These are phyloP conservation scores for Doryteuthis pealeii DNA, from an alignment of 1,140 invertebrate genomes.

Conservation along the genomic window DNA sequence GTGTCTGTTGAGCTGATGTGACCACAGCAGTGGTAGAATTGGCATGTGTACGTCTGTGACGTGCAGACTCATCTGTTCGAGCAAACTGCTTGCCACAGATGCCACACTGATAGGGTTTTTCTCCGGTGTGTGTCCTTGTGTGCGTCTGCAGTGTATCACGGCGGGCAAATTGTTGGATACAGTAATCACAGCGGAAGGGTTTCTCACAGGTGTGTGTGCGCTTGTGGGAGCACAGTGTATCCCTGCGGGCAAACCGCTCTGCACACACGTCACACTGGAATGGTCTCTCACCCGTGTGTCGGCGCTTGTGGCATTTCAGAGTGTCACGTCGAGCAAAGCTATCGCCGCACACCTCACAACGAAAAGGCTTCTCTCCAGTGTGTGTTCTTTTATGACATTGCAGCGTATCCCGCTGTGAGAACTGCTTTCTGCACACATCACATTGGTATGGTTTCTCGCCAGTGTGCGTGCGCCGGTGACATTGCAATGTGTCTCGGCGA, in stretches of 20 bases:
- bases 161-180: conserved; percentile 57
- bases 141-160: conserved; percentile 24
- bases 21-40: not conserved
- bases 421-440: conserved; percentile 87
- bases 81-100: conserved; percentile 25
- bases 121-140: conserved; percentile 24
- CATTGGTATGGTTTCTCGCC: conserved; percentile 66
- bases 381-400: conserved; percentile 75
- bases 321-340: not conserved
- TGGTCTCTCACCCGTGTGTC: conserved; percentile 1
- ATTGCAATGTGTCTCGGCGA: conserved; percentile 83
- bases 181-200: conserved; percentile 94
- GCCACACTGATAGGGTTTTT: conserved; percentile 23
- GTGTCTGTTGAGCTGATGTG: not conserved
- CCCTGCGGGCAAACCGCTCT: conserved; percentile 84
- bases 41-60: conserved; percentile 46
- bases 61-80: conserved; percentile 27
- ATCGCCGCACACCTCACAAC: conserved; percentile 9
- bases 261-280: conserved; percentile 16
- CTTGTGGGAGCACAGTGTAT: conserved; percentile 89
- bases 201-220: conserved; percentile 96
- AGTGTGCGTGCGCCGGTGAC: conserved; percentile 51
- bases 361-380: conserved; percentile 56
- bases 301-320: not conserved
- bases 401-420: conserved; percentile 83